Evolutionary conservation across 2,888 invertebrate genomes (phyloP), one percentile per base, ranked within the genome.

Genomic region (Copidosoma aretas): DNA sequence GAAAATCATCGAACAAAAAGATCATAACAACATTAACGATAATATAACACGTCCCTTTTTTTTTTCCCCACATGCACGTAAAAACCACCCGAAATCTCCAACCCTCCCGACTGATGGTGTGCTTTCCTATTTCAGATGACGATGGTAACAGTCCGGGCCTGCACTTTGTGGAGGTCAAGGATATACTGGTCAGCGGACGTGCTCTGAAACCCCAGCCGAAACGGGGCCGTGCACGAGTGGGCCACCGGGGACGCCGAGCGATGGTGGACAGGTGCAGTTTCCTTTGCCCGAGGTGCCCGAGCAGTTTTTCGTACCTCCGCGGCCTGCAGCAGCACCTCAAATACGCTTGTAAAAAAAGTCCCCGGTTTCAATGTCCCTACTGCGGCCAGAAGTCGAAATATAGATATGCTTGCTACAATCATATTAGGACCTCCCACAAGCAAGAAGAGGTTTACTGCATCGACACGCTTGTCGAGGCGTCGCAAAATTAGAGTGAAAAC

Each of bases 311-410:
- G 39, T 76, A 77, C 51, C 75, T 76, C 57, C 72, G 77, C 10
- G 77, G 75, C 43, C 60, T 78, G 61, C 77, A 74, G n/a, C 73
- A 77, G 32, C 84, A 83, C 69, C 73, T 82, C 67, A 78, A 77
- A 67, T 78, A 77, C 61, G 78, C 78, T 59, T 82, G 81, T 67
- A 76, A 77, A n/a, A 75, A 76, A 64, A 74, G 75, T 21, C 79
- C 78, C 1, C 78, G 81, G 64, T 84, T 82, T 71, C 76, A 79
- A 64, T 84, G 82, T 67, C 76, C 78, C 12, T 80, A 78, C 69
- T 82, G 82, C 72, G 70, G 74, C 60, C 78, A 79, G 56, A 73
- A 76, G 1, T 75, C 80, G 0, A 81, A 80, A 68, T 80, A 78
- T 65, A 75, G 80, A 24, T 80, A 79, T 25, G 79, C 76, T 25